Conservation (phyloP, 2,888 invertebrate genomes). For the Tetragonula carbonaria region DNA sequence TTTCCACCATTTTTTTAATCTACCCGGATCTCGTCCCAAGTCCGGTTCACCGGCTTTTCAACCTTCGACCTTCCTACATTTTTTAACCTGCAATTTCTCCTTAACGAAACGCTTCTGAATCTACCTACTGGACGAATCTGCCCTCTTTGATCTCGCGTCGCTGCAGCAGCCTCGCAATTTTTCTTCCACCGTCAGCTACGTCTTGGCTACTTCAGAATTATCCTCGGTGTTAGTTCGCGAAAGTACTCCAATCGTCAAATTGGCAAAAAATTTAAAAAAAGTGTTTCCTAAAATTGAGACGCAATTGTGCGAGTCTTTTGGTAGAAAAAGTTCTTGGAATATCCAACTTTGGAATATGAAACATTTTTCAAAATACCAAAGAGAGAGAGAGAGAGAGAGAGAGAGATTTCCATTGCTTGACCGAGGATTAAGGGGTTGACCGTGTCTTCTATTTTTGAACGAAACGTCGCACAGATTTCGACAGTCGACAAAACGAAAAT, state of each 20-base stretch:
- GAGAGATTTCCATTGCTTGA: too few species aligned
- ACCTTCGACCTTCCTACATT: constrained; percentile 35
- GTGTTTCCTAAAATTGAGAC: too few species aligned
- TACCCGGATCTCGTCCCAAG: background rate
- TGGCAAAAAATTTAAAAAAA: too few species aligned
- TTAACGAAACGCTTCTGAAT: background rate
- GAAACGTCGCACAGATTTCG: background rate
- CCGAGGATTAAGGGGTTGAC: too few species aligned
- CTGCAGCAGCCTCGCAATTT: constrained; percentile 26
- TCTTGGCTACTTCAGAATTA: too few species aligned
- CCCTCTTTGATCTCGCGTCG: constrained; percentile 24
- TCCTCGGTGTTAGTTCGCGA: too few species aligned
- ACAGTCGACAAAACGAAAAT: background rate
- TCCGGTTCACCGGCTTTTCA: constrained; percentile 4
- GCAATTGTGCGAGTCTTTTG: too few species aligned
- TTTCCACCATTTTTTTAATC: constrained; percentile 28
- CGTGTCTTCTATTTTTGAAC: background rate
- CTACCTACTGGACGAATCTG: background rate
- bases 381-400: too few species aligned
- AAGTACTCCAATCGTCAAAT: too few species aligned
- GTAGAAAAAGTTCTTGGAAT: too few species aligned
- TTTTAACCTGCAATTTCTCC: constrained; percentile 46
- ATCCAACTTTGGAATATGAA: too few species aligned
- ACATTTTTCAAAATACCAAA: too few species aligned
- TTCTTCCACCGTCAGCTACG: background rate